Conservation (phyloP, 2,797 vertebrate genomes). For the Arnoldichthys spilopterus region DNA sequence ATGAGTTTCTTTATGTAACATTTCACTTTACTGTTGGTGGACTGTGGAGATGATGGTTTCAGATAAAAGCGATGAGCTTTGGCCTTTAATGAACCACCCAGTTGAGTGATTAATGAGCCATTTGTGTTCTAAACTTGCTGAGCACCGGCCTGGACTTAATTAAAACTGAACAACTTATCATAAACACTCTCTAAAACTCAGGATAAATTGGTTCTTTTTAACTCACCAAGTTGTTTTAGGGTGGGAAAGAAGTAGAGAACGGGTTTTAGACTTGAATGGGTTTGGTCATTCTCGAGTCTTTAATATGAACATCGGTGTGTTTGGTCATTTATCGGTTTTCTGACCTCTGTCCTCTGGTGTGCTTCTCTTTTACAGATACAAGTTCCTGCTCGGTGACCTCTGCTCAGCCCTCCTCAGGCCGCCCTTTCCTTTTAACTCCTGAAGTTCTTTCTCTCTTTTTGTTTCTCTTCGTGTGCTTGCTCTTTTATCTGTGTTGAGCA, state of each 20-base stretch:
- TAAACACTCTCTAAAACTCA: constrained; percentile 69
- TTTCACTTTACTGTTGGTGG: constrained; percentile 52
- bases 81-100: constrained; percentile 58
- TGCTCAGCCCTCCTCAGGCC: constrained; percentile 25
- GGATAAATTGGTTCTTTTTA: constrained; percentile 50
- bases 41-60: constrained; percentile 55
- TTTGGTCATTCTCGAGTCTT: neutral
- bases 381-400: constrained; percentile 41
- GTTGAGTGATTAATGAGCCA: constrained; percentile 74
- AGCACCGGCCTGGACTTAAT: constrained; percentile 74
- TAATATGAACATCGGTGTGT: neutral
- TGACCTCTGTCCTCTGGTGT: constrained; percentile 41
- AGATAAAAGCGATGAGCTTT: constrained; percentile 65
- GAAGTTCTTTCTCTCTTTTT: neutral
- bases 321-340: constrained; percentile 4
- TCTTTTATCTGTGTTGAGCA: constrained; percentile 43
- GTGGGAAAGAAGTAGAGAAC: neutral
- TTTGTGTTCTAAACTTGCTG: constrained; percentile 65
- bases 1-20: neutral
- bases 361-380: constrained; percentile 48
- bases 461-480: constrained; percentile 35
- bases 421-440: constrained; percentile 10
- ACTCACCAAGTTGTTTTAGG: no score
- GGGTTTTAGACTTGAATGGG: neutral
- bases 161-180: constrained; percentile 74